Base-by-base conservation (phyloP, 2,113 vertebrate genomes). In the Zapus hudsonius region DNA sequence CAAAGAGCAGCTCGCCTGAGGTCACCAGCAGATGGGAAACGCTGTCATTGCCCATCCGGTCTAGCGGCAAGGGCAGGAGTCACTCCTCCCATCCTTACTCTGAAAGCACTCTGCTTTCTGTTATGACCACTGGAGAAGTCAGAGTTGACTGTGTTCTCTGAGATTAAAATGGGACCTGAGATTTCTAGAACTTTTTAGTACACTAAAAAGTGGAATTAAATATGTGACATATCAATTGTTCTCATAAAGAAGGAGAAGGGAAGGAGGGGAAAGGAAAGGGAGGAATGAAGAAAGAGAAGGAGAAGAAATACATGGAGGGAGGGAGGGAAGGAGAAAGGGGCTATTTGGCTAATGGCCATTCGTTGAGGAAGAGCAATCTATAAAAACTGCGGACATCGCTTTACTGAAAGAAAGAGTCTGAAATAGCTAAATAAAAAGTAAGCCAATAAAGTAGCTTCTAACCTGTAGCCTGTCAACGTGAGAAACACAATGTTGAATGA, bases 201-300 rank as follows among this genome's bases (percentile, higher is more conserved):
- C n/a, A n/a, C 75, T 44, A 79, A 6, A 44, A 79, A 88, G n/a
- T 40, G 38, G 25, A 92, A 40, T 83, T 40, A 84, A 76, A 57
- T 84, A 40, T 69, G 57, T 52, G 44, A 15, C 61, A 25, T 2
- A 19, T 33, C 42, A 11, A 0, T 70, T 44, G 29, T 61, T 89
- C 64, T 82, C 27, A 38, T 55, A 80, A 72, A 89, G 83, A 36
- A 84, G 52, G n/a, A 44, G 42, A 55, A 59, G 25, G 38, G 31
- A 52, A 22, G 25, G 81, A n/a, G 47, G 47, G 42, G 31, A 17
- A n/a, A 44, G 17, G 61, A 20, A 42, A 64, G 22, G 59, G 40
- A 2, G 25, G 17, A 16, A 27, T 0, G 27, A 31, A 27, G 27
- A 20, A 29, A 3, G 61, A 33, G 36, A 31, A 29, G 27, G 42